Evolutionary conservation across 1,140 invertebrate genomes (phyloP).

Genomic region (Akabosia matsudoensis): DNA sequence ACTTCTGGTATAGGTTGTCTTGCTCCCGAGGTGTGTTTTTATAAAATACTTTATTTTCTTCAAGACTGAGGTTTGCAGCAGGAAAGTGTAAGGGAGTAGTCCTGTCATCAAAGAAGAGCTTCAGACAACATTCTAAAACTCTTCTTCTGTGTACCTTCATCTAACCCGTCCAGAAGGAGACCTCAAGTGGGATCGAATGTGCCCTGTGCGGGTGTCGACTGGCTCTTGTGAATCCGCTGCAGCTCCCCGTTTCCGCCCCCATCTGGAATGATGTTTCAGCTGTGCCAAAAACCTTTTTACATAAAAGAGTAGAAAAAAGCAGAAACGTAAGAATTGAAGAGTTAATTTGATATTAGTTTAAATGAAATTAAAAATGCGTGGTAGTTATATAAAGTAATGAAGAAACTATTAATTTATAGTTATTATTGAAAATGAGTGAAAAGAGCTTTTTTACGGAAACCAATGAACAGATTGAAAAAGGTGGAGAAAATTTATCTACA

Average conservation of each 20-base stretch:
- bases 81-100: too few species aligned
- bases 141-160: constrained; percentile 56
- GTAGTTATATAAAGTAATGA: not conserved
- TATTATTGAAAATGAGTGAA: too few species aligned
- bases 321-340: constrained; percentile 10
- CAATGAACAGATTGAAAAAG: too few species aligned
- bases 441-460: too few species aligned
- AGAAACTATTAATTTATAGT: too few species aligned
- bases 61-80: too few species aligned
- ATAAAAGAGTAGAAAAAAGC: constrained; percentile 13
- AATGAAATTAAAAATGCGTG: not conserved
- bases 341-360: not conserved
- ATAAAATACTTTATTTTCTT: too few species aligned
- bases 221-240: constrained; percentile 56
- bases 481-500: too few species aligned
- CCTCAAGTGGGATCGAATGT: constrained; percentile 81
- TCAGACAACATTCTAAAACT: not conserved
- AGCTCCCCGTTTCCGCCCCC: constrained; percentile 63
- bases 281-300: constrained; percentile 45
- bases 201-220: constrained; percentile 65
- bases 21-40: too few species aligned
- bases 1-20: not conserved
- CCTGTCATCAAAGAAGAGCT: too few species aligned
- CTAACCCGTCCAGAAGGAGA: constrained; percentile 80
- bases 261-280: constrained; percentile 46